These are phyloP conservation scores for Agrenia bidenticulata DNA, from an alignment of 2,888 invertebrate species.

Conservation along the genomic window DNA sequence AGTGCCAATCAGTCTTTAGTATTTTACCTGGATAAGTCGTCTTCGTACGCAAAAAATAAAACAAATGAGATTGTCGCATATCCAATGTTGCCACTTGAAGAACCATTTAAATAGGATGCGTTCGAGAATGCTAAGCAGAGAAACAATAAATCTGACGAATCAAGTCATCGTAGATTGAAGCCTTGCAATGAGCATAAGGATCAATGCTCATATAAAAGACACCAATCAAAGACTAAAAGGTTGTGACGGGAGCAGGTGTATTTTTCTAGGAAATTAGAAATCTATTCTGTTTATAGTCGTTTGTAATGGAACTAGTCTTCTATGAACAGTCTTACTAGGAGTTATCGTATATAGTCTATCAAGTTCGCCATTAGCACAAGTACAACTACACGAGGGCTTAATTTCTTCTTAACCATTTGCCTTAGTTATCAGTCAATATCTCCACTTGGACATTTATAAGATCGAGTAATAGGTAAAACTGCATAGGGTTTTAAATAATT, in stretches of 20 bases:
- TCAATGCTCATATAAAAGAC: constrained; percentile 4
- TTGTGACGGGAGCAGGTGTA: constrained; percentile 5
- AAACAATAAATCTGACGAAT: not conserved
- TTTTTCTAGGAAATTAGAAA: constrained; percentile 3
- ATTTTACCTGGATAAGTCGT: constrained; percentile 3
- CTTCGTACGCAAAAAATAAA: not conserved
- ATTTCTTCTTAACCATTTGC: too few species aligned
- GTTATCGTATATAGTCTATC: too few species aligned
- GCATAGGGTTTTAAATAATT: too few species aligned
- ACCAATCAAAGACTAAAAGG: constrained; percentile 10
- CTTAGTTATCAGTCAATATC: too few species aligned
- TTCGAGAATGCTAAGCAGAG: not conserved
- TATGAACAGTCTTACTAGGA: too few species aligned
- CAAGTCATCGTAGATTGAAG: not conserved
- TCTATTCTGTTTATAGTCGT: constrained; percentile 1
- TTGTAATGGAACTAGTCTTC: too few species aligned
- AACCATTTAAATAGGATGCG: too few species aligned
- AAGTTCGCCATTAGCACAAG: too few species aligned
- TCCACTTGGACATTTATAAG: too few species aligned
- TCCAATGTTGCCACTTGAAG: not conserved
- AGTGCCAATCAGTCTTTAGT: constrained; percentile 1
- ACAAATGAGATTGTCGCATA: constrained; percentile 3
- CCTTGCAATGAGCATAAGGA: constrained; percentile 6
- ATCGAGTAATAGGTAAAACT: too few species aligned
- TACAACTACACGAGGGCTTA: too few species aligned